Evolutionary conservation across 2,113 vertebrate genomes (phyloP).

Genomic region (Chaetorhynchus papuensis): DNA sequence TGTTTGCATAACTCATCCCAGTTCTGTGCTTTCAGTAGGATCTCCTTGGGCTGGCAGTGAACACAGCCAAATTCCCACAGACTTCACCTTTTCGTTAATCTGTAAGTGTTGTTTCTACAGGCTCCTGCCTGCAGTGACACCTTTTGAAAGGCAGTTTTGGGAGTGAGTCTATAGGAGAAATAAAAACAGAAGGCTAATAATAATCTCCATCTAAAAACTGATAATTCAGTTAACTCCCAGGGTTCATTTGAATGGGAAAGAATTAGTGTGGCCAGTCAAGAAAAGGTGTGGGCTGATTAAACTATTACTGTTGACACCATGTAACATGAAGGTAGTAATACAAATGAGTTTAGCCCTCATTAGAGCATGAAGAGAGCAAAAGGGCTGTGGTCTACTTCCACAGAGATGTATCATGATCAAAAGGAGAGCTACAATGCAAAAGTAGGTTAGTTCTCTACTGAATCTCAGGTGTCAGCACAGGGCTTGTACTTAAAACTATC

Average conservation of each 20-base stretch:
- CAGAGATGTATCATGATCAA: neutral
- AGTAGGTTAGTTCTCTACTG: neutral
- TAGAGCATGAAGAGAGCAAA: neutral
- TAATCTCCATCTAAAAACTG: neutral
- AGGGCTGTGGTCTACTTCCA: neutral
- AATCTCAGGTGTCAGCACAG: neutral
- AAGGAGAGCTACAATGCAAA: neutral
- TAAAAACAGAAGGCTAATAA: neutral
- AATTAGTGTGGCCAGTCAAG: neutral
- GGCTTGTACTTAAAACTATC: neutral
- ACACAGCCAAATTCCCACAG: neutral
- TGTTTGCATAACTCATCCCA: neutral
- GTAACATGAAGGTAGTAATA: neutral
- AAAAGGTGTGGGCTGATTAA: neutral
- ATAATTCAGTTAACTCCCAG: neutral
- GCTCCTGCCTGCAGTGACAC: neutral
- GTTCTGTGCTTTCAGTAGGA: neutral
- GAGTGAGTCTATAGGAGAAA: neutral
- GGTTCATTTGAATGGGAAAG: neutral
- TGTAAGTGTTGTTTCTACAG: neutral
- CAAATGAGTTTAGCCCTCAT: neutral
- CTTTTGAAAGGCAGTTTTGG: neutral
- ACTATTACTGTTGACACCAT: neutral
- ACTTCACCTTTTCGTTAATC: neutral
- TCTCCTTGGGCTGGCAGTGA: neutral